Evolutionary conservation across 2,888 invertebrate species (phyloP).

Genomic region (Cyclophora albipunctata): DNA sequence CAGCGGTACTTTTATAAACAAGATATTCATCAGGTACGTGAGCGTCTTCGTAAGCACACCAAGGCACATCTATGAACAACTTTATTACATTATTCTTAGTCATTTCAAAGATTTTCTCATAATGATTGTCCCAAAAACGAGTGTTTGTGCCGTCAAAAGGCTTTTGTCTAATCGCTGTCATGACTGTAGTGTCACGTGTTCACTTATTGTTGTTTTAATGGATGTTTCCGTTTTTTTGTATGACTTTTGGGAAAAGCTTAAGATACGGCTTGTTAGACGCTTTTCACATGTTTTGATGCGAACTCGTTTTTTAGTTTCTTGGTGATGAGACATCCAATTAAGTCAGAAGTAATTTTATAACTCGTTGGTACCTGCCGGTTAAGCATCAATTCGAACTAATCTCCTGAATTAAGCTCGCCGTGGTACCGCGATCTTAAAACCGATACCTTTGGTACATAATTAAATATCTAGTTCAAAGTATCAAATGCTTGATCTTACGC

Average conservation of each 20-base stretch:
- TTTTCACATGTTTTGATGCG: no score
- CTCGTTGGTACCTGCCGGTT: no score
- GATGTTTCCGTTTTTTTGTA: constrained; percentile 19
- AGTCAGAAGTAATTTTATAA: no score
- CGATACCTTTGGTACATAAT: no score
- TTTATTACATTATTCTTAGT: constrained; percentile 72
- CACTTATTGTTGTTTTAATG: constrained; percentile 34
- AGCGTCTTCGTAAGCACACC: constrained; percentile 68
- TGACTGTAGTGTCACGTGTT: constrained; percentile 45
- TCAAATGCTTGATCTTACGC: no score
- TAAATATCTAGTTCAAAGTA: no score
- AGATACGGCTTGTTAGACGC: no score
- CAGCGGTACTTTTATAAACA: constrained; percentile 71
- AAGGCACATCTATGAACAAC: constrained; percentile 73
- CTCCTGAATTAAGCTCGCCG: no score
- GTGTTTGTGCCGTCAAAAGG: constrained; percentile 67
- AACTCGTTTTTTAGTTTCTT: no score
- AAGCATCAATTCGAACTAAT: no score
- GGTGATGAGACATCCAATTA: no score
- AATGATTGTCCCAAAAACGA: constrained; percentile 74
- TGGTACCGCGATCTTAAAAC: no score
- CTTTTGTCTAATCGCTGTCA: constrained; percentile 70
- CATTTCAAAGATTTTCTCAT: constrained; percentile 75
- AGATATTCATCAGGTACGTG: constrained; percentile 72
- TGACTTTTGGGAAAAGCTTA: constrained; percentile 16